Evolutionary conservation across 1,140 invertebrate species (phyloP).

Genomic region (Drosophila bocki): DNA sequence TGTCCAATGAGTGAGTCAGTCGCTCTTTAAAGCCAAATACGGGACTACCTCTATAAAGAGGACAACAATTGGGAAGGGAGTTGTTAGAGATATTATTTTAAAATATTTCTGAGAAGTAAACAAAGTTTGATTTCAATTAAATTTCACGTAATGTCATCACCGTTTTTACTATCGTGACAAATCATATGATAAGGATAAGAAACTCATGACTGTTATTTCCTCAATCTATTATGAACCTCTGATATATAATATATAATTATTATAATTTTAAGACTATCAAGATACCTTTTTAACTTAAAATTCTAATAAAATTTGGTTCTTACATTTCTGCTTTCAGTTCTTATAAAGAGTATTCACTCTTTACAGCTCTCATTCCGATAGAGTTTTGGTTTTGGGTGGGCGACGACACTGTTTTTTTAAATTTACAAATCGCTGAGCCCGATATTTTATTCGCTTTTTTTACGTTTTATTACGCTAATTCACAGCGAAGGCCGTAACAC

Average conservation of each 20-base stretch:
- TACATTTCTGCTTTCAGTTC: not conserved
- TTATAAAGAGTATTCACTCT: not conserved
- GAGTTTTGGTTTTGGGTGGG: conserved; percentile 14
- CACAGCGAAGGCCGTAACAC: conserved; percentile 47
- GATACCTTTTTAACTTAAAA: not conserved
- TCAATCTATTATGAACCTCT: not conserved
- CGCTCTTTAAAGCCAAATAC: conserved; percentile 6
- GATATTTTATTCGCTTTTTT: conserved; percentile 44
- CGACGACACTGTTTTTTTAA: conserved; percentile 36
- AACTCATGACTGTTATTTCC: not conserved
- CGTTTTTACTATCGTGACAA: not conserved
- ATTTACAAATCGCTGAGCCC: conserved; percentile 18
- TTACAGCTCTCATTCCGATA: not conserved
- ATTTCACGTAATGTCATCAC: not conserved
- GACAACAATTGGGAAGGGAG: not conserved
- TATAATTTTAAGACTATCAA: too few species aligned
- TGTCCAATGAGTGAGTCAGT: conserved; percentile 32
- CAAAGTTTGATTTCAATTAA: not conserved
- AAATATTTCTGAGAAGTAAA: not conserved
- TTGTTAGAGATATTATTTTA: not conserved
- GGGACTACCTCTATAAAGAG: not conserved
- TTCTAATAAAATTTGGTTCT: not conserved
- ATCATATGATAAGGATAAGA: not conserved
- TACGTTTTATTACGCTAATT: conserved; percentile 56
- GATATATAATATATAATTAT: not conserved